Evolutionary conservation across 2,797 vertebrate genomes (phyloP).

Genomic region (Gadopsis bispinosus): DNA sequence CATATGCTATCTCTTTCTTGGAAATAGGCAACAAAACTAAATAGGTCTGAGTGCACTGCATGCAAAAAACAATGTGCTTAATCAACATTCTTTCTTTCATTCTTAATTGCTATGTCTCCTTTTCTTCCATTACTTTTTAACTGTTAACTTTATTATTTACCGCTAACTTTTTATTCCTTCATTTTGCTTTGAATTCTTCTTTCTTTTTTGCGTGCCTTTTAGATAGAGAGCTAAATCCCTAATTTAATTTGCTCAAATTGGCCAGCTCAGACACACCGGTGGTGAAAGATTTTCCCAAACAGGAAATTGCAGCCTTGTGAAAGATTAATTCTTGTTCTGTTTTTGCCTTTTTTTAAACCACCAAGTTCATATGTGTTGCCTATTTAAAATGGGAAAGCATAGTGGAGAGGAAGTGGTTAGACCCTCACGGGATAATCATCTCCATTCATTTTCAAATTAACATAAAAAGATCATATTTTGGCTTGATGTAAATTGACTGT

Average conservation of each 20-base stretch:
- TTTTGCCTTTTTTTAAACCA: conserved; percentile 21
- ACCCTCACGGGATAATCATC: conserved; percentile 39
- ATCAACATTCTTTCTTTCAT: conserved; percentile 10
- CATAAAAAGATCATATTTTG: conserved; percentile 20
- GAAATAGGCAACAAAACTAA: conserved; percentile 10
- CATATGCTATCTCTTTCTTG: conserved; percentile 1
- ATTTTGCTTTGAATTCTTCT: neutral
- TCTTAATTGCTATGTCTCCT: neutral
- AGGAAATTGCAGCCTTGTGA: conserved; percentile 57
- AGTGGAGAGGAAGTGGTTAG: conserved; percentile 39
- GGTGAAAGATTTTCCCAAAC: conserved; percentile 48
- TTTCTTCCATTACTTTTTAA: neutral
- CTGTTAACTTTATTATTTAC: neutral
- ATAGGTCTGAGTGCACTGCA: neutral
- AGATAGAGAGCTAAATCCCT: neutral
- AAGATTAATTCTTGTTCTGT: conserved; percentile 44
- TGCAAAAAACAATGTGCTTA: conserved; percentile 12
- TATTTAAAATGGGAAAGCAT: conserved; percentile 38
- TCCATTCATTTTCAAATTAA: conserved; percentile 43
- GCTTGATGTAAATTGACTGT: conserved; percentile 2
- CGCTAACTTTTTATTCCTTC: neutral
- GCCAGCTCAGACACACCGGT: conserved; percentile 27
- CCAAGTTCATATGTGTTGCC: conserved; percentile 35
- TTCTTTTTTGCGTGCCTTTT: neutral
- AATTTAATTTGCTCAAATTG: conserved; percentile 23